Conservation (phyloP, 2,797 vertebrate species). For the Discoglossus pictus region DNA sequence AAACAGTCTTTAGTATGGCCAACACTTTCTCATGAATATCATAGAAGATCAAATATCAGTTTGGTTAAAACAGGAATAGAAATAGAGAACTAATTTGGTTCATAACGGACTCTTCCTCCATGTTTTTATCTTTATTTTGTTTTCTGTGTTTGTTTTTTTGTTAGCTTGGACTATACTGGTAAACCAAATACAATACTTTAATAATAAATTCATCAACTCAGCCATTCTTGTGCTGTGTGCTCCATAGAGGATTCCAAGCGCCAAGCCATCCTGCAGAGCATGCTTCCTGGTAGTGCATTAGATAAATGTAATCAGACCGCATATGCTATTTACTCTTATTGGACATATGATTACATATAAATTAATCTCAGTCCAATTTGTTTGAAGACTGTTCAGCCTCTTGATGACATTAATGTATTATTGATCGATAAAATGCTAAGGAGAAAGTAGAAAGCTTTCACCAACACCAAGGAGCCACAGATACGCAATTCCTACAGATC, state of each 20-base stretch:
- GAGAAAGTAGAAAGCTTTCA: conserved; percentile 18
- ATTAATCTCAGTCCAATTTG: conserved; percentile 47
- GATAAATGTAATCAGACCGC: conserved; percentile 40
- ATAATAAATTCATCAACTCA: conserved; percentile 13
- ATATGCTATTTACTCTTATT: conserved; percentile 42
- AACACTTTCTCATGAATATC: too few relatives aligned
- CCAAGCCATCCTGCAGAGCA: conserved; percentile 6
- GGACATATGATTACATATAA: conserved; percentile 49
- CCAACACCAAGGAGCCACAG: not conserved
- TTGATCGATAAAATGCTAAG: conserved; percentile 43
- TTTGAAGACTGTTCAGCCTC: conserved; percentile 45
- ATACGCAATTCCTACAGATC: too few relatives aligned
- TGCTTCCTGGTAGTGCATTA: conserved; percentile 34
- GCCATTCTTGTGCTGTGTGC: not conserved
- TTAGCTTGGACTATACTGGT: too few relatives aligned
- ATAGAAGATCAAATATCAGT: too few relatives aligned
- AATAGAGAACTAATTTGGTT: too few relatives aligned
- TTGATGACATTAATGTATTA: conserved; percentile 51
- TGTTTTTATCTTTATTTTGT: too few relatives aligned
- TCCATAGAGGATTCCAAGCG: not conserved
- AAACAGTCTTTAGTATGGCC: too few relatives aligned
- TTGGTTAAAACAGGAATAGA: too few relatives aligned
- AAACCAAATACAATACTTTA: too few relatives aligned
- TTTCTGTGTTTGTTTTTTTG: too few relatives aligned
- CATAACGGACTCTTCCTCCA: too few relatives aligned